Conservation (phyloP, 2,113 vertebrate species). For the Ancistrus triradiatus region DNA sequence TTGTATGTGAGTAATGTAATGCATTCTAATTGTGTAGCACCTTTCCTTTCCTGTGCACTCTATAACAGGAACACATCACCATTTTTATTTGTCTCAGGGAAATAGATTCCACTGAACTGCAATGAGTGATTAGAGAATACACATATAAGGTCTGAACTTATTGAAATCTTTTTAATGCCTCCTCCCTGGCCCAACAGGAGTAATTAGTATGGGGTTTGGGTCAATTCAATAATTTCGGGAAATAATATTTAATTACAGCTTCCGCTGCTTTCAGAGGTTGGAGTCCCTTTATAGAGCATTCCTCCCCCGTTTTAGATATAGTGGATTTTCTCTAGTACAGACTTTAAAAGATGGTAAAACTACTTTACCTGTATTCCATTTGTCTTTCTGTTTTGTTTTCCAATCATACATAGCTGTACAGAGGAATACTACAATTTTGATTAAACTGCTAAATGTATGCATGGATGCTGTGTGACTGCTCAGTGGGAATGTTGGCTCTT, state of each 20-base stretch:
- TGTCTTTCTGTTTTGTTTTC: no score
- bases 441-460: no score
- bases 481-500: no score
- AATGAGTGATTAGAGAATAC: constrained; percentile 41
- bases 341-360: no score
- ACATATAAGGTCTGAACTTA: constrained; percentile 61
- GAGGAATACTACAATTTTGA: no score
- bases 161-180: constrained; percentile 66
- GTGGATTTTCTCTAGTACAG: no score
- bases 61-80: background rate
- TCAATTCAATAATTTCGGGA: constrained; percentile 76
- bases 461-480: no score
- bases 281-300: constrained; percentile 64
- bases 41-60: background rate
- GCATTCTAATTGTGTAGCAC: background rate
- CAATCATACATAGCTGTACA: no score
- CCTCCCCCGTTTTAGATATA: no score
- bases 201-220: constrained; percentile 74
- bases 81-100: constrained; percentile 28
- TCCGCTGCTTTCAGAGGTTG: constrained; percentile 63
- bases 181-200: constrained; percentile 62
- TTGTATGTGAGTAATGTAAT: no score
- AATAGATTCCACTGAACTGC: constrained; percentile 4
- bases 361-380: no score
- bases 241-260: constrained; percentile 76